Percentiles rank a stretch among this genome's conserved stretches.
Evolutionary conservation across 1,140 invertebrate species (phyloP).

Genomic region (Aplysia californica): DNA sequence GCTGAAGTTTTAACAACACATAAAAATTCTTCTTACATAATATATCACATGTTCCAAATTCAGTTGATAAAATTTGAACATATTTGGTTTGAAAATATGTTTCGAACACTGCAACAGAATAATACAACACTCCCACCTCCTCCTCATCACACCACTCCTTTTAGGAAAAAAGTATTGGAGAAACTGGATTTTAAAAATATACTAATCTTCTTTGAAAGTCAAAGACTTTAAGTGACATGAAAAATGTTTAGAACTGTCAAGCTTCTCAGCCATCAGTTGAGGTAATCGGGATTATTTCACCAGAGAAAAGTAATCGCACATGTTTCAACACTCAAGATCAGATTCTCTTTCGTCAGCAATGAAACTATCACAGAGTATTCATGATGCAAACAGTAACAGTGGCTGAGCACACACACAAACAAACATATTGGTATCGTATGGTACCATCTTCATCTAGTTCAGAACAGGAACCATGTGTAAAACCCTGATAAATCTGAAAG

Average conservation of each 20-base stretch:
- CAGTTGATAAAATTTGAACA: neutral
- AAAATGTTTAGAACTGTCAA: neutral
- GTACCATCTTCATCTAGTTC: neutral
- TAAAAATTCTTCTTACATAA: neutral
- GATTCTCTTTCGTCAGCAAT: neutral
- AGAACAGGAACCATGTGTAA: neutral
- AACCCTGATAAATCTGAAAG: neutral
- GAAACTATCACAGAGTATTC: neutral
- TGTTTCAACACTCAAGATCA: neutral
- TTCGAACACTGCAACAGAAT: neutral
- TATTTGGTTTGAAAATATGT: too few species aligned
- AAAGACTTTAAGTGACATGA: neutral
- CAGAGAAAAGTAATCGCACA: neutral
- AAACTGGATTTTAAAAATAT: neutral
- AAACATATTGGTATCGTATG: neutral
- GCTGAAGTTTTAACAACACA: too few species aligned
- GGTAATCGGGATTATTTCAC: neutral
- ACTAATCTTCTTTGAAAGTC: neutral
- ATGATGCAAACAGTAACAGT: neutral
- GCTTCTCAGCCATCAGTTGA: neutral
- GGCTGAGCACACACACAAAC: too few species aligned
- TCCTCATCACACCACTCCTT: neutral
- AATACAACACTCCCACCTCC: neutral
- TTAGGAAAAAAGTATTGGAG: neutral
- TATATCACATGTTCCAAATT: neutral